Base-by-base conservation (phyloP, 2,113 vertebrate species). In the Thunnus thynnus region DNA sequence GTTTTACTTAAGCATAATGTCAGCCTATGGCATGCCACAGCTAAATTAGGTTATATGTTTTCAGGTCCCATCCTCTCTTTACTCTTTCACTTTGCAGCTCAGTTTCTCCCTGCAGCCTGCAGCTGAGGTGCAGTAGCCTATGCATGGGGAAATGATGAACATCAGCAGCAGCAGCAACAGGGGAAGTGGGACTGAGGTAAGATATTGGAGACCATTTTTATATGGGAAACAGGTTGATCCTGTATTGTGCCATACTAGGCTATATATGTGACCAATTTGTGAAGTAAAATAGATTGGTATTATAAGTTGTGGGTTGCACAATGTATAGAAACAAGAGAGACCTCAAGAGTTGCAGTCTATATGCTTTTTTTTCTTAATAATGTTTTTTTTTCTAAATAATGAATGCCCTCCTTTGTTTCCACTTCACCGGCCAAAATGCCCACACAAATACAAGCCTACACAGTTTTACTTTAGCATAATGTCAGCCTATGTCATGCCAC, bases 381-480 rank as follows among this genome's bases (percentile, higher is more conserved):
- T 22, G 22, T 22, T 22, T 22, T 22, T 22, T 22, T 22, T 22
- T 22, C 22, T 22, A 22, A 22, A 22, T 22, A 22, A 22, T 22
- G 62, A 87, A 91, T 83, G 70, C 18, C 5, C 57, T 63, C 36
- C 72, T 87, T 87, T 89, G 83, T 86, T 91, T 89, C 76, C 86
- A 80, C 77, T 73, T 80, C 73, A 78, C 22, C 32, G 32, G 63
- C 71, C 55, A 68, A 87, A 80, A 86, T 68, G 32, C n/a, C 18
- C 72, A 76, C 69, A 76, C 25, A 58, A 44, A 76, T 65, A 66
- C 65, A 69, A 48, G 41, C 69, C 77, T 20, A 56, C 9, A 36
- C 22, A 51, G 62, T 61, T 68, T 78, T 58, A 67, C 30, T 78
- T 85, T 87, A 70, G 56, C 51, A 78, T 72, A 82, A 82, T 82